These are phyloP conservation scores for Macrosiphum euphorbiae DNA, from an alignment of 2,888 invertebrate species.

Conservation along the genomic window DNA sequence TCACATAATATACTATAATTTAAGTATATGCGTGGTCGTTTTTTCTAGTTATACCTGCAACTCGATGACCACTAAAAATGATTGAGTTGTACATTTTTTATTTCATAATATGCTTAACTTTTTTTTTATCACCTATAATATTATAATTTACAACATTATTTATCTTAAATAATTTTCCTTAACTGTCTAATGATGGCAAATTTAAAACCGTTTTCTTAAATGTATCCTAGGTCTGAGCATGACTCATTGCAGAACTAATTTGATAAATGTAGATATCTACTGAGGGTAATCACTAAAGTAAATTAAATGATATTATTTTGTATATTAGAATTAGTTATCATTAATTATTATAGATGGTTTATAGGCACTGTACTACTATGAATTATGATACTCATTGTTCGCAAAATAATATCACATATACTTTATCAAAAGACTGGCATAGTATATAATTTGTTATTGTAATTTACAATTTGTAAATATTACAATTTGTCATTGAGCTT, in stretches of 20 bases:
- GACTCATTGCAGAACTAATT: not conserved
- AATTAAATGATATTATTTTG: no score
- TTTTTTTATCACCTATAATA: not conserved
- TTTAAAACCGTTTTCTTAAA: not conserved
- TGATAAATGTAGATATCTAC: not conserved
- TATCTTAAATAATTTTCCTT: not conserved
- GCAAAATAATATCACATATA: no score
- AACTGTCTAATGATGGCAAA: not conserved
- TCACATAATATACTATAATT: not conserved
- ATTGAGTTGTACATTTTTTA: not conserved
- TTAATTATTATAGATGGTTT: no score
- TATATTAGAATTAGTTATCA: no score
- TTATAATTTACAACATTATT: not conserved
- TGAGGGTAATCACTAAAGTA: not conserved
- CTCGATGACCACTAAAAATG: not conserved
- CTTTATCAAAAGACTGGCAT: no score
- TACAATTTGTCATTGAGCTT: no score
- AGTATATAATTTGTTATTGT: no score
- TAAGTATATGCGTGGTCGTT: not conserved
- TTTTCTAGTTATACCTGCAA: not conserved
- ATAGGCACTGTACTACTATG: no score
- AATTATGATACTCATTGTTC: no score
- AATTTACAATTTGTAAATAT: no score
- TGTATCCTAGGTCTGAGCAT: no score
- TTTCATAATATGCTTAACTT: not conserved